Conservation (phyloP, 2,113 vertebrate species). For the Phalacrocorax aristotelis region DNA sequence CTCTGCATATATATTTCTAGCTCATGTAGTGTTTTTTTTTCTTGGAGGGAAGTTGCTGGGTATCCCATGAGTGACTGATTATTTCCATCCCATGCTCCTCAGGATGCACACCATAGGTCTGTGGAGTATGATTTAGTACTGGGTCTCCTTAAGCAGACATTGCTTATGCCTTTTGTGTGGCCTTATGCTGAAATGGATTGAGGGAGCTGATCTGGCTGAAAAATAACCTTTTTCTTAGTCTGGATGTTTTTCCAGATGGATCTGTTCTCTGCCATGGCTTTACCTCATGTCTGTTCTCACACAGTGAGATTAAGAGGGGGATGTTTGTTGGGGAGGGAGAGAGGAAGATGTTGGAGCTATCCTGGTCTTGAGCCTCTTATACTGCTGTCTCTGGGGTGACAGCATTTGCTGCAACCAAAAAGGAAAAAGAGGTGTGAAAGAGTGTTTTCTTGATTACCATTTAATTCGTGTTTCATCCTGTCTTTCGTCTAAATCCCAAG, state of each 20-base stretch:
- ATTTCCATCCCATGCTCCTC: neutral
- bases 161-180: neutral
- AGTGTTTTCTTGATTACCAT: neutral
- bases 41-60: neutral
- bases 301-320: neutral
- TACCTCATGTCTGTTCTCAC: neutral
- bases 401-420: neutral
- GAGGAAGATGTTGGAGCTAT: neutral
- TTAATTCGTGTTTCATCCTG: neutral
- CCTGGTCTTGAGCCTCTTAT: neutral
- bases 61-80: neutral
- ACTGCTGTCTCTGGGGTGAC: neutral
- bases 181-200: neutral
- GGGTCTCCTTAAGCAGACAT: neutral
- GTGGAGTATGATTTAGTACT: neutral
- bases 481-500: neutral
- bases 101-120: neutral
- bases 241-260: neutral
- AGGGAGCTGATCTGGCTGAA: neutral
- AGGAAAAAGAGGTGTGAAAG: neutral
- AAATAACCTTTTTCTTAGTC: neutral
- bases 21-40: neutral
- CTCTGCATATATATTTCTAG: neutral
- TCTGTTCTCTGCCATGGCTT: neutral
- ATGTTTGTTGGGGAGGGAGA: neutral